Evolutionary conservation across 2,888 invertebrate genomes (phyloP).

Genomic region (Nomada goodeniana): DNA sequence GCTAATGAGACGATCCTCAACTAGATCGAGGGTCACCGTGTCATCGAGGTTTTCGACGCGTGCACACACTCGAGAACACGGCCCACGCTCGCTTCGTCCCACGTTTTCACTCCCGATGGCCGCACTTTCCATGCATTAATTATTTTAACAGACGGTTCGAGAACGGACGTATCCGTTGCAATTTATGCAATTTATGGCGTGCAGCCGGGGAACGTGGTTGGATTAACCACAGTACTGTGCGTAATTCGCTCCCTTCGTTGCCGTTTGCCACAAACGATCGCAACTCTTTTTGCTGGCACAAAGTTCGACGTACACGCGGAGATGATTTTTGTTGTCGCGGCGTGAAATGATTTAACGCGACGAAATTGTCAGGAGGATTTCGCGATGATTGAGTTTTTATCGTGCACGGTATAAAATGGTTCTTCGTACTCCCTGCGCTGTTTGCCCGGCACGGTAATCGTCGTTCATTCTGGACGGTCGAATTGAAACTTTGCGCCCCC

Average conservation of each 20-base stretch:
- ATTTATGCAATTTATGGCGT: background rate
- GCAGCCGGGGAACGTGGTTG: no score
- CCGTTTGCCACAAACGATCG: no score
- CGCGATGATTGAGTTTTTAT: background rate
- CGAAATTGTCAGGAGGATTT: background rate
- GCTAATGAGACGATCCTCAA: background rate
- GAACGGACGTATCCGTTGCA: slow-evolving; percentile 16
- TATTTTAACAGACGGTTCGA: slow-evolving; percentile 27
- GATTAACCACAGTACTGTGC: no score
- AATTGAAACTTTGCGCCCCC: background rate
- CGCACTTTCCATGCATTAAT: slow-evolving; percentile 38
- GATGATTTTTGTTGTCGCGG: background rate
- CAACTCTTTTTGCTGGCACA: no score
- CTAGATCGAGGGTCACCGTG: slow-evolving; percentile 1
- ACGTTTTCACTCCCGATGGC: slow-evolving; percentile 23
- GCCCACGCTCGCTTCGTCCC: slow-evolving; percentile 9
- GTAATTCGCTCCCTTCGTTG: no score
- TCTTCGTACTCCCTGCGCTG: background rate
- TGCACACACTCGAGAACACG: background rate
- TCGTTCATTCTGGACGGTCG: background rate
- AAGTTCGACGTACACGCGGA: no score
- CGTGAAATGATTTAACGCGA: background rate
- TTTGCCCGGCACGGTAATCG: background rate
- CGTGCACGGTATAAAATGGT: background rate
- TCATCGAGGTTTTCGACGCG: slow-evolving; percentile 1